A percentile compares a stretch with the other conserved stretches of the same genome.
Evolutionary conservation across 2,888 invertebrate species (phyloP).

Genomic region (Pammene aurita): DNA sequence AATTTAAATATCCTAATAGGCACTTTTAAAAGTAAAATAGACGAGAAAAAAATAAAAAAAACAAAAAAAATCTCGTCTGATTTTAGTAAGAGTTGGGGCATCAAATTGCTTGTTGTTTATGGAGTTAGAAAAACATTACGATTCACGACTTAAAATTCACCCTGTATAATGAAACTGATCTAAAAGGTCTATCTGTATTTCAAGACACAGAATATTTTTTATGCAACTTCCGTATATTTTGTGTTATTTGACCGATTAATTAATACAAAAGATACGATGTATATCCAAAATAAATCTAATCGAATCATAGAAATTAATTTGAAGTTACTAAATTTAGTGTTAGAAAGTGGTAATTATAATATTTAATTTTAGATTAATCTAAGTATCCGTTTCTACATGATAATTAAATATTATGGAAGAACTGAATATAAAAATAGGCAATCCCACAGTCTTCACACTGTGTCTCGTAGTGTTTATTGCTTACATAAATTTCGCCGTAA

Average conservation of each 20-base stretch:
- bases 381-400: slow-evolving; percentile 11
- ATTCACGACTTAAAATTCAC: too few relatives aligned
- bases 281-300: neutral
- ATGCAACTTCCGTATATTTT: too few relatives aligned
- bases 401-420: slow-evolving; percentile 29
- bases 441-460: neutral
- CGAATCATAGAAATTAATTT: slow-evolving; percentile 10
- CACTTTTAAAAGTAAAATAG: too few relatives aligned
- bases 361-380: slow-evolving; percentile 14
- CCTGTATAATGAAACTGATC: too few relatives aligned
- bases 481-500: neutral
- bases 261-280: neutral
- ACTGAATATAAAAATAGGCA: slow-evolving; percentile 28
- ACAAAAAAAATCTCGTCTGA: too few relatives aligned
- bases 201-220: too few relatives aligned
- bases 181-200: too few relatives aligned
- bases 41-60: too few relatives aligned
- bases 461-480: neutral
- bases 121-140: too few relatives aligned
- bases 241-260: neutral
- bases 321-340: slow-evolving; percentile 12
- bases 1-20: too few relatives aligned
- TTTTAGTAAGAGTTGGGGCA: too few relatives aligned
- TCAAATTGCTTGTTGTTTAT: too few relatives aligned
- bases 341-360: neutral